Conservation (phyloP, 92 coral and sea anemone genomes). For the Anthopleura xanthogrammica region DNA sequence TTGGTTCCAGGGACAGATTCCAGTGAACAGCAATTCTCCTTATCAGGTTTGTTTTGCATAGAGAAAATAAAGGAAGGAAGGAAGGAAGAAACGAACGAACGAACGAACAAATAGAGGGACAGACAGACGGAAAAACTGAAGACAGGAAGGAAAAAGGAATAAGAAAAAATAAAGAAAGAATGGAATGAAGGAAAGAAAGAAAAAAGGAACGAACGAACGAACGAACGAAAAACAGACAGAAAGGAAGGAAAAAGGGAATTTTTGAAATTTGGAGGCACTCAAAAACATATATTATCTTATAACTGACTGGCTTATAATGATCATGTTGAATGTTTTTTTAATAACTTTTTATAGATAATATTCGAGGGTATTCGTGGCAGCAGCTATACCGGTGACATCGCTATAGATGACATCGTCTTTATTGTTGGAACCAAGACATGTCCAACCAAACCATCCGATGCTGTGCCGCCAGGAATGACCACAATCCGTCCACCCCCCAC, state of each 20-base stretch:
- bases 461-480: slow-evolving; percentile 62
- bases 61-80: too few relatives aligned
- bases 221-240: too few relatives aligned
- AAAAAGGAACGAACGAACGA: too few relatives aligned
- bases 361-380: slow-evolving; percentile 79
- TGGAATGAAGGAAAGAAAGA: too few relatives aligned
- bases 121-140: too few relatives aligned
- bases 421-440: slow-evolving; percentile 73
- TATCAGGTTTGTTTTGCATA: slow-evolving; percentile 51
- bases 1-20: slow-evolving; percentile 70
- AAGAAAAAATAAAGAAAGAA: too few relatives aligned
- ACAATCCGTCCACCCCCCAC: slow-evolving; percentile 63
- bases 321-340: neutral
- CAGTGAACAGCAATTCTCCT: slow-evolving; percentile 51
- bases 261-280: too few relatives aligned
- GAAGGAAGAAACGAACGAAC: neutral
- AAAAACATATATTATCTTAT: too few relatives aligned
- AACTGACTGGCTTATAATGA: neutral
- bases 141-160: too few relatives aligned
- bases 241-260: too few relatives aligned
- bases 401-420: slow-evolving; percentile 78
- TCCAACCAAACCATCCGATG: slow-evolving; percentile 64
- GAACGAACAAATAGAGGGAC: neutral
- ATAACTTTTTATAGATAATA: slow-evolving; percentile 43
- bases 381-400: slow-evolving; percentile 79